Base-by-base conservation (phyloP, 2,797 vertebrate species). In the Pseudocheirus occidentalis region DNA sequence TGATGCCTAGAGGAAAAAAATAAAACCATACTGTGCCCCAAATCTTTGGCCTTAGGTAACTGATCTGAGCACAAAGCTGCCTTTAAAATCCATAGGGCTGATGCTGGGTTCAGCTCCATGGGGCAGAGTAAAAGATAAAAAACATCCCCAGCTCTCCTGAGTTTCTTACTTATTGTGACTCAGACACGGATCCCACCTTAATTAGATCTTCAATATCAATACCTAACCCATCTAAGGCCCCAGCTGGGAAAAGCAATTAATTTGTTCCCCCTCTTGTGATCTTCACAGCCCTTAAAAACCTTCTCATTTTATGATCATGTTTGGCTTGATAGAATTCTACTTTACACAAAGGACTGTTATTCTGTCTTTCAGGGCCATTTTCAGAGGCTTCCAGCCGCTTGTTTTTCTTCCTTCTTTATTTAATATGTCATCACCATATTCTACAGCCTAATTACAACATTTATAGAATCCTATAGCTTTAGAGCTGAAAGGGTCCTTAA, bases 211-310 rank as follows among this genome's bases (percentile, higher is more conserved):
- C 34, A 21, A 2, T 21, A 40, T n/a, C 62, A 73, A 73, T n/a
- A 40, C 34, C 34, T 73, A 73, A 73, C 62, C 4, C 34, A 40
- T 21, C 16, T 40, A 73, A 73, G 34, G 18, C 5, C 34, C 34
- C 34, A 40, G 62, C 34, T 73, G 62, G 62, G 62, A n/a, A 73
- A 73, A 73, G 62, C 62, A 73, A 73, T 73, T 73, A n/a, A 73
- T 73, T 73, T 73, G 62, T 40, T 40, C 1, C 62, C 62, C 62
- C 34, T 93, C 56, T 94, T 91, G 95, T 94, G 94, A 90, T 29
- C 28, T 24, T 91, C 91, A 95, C 58, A 81, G 94, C 95, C 93
- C 93, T 91, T 73, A 95, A 95, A 95, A 92, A 90, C 34, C 14
- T 90, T 96, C 52, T 66, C 18, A 66, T 90, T 81, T 56, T 92